Evolutionary conservation across 2,113 vertebrate genomes (phyloP), one percentile per base, ranked within the genome.

Genomic region (Orthonyx spaldingii): DNA sequence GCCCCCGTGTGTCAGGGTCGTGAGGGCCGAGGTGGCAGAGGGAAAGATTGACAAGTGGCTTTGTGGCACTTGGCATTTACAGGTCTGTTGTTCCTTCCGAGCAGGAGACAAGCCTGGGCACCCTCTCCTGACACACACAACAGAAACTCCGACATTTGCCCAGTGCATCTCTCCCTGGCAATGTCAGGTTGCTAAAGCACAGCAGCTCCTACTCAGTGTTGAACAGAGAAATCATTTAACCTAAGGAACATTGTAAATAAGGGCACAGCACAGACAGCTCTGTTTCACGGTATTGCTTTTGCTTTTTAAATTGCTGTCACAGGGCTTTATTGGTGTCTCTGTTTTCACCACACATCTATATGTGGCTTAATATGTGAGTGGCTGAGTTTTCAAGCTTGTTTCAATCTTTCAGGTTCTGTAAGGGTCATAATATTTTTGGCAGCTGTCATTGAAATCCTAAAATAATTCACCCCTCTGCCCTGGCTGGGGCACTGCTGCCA

Each of bases 1-100:
- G 12, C 33, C 46, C 0, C 0, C 52, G 24, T 3, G 24, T 71
- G 22, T 60, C 1, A 0, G 30, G 63, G 24, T 57, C 7, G 3
- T 5, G 23, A 60, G 41, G 76, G n/a, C 33, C 13, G 3, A 50
- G 17, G 10, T 53, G 33, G 39, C 65, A 85, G 28, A 8, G 42
- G 32, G 39, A 27, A 28, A 8, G 50, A 59, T 0, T 64, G 86
- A 81, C 68, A 71, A 47, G 65, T 42, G 50, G 23, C n/a, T 14
- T 76, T 82, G 84, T 75, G 61, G 14, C 66, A 39, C 28, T 16
- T 52, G 75, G 35, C 35, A 57, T 66, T 92, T 86, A 18, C 28
- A 33, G 28, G 5, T 46, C 56, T 55, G 11, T 32, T 7, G 2
- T 20, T 78, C 46, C 39, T 71, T 55, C 44, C 49, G n/a, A 65